phyloP scores from a whole-genome alignment of 23 tunicate species.

The Styela plicata region DNA sequence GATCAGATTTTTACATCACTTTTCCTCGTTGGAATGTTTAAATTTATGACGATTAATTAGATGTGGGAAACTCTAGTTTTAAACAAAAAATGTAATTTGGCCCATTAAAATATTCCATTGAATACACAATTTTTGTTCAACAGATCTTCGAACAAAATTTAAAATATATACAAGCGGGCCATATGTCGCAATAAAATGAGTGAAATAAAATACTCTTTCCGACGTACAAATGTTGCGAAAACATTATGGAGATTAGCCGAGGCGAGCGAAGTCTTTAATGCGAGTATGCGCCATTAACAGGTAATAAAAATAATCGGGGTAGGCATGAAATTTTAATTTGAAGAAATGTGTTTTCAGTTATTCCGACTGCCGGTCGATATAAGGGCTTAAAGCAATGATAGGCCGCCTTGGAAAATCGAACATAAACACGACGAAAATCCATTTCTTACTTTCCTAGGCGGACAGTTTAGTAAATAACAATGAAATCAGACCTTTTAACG shows the following conservation, averaged over 20 bases:
- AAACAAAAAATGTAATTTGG: too few relatives aligned
- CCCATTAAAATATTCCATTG: too few relatives aligned
- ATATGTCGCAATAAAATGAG: too few relatives aligned
- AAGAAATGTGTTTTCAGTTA: constrained; percentile 10
- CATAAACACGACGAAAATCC: background rate
- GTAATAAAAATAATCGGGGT: background rate
- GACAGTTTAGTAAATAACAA: background rate
- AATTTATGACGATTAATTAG: too few relatives aligned
- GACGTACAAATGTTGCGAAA: background rate
- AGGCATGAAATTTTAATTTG: constrained; percentile 26
- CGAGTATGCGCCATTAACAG: background rate
- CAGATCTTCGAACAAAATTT: too few relatives aligned
- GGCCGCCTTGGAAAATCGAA: background rate
- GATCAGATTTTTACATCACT: too few relatives aligned
- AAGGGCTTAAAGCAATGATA: background rate
- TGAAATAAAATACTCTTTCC: background rate
- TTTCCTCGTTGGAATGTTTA: too few relatives aligned
- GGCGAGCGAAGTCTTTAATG: background rate
- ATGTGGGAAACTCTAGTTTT: too few relatives aligned
- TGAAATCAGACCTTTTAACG: background rate
- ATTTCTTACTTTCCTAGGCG: background rate
- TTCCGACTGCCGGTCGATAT: constrained; percentile 4
- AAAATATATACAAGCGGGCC: too few relatives aligned
- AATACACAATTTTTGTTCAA: too few relatives aligned
- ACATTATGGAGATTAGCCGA: background rate